Conservation (phyloP, 2,888 invertebrate genomes). For the Ptilodon capucinus region DNA sequence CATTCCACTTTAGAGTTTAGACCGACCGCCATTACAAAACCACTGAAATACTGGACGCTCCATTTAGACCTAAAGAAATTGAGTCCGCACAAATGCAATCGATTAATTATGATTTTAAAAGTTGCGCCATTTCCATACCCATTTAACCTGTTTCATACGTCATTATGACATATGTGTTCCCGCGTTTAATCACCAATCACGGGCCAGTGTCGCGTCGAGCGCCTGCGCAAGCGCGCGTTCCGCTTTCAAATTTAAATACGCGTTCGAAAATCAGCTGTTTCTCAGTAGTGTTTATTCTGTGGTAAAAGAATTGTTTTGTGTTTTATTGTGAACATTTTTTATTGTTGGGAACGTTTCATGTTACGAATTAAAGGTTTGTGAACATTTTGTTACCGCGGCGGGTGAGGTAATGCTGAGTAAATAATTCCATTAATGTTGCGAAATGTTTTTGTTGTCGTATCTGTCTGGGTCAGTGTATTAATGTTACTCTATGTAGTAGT, state of each 20-base stretch:
- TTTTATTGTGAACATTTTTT: conserved; percentile 7
- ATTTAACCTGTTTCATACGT: conserved; percentile 50
- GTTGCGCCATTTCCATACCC: conserved; percentile 30
- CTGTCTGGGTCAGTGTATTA: conserved; percentile 25
- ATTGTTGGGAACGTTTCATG: conserved; percentile 15
- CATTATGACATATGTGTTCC: conserved; percentile 60
- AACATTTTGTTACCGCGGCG: conserved; percentile 25
- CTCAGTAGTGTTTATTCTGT: conserved; percentile 25
- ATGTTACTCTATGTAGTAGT: conserved; percentile 2
- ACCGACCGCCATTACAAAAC: conserved; percentile 24
- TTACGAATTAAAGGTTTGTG: conserved; percentile 49
- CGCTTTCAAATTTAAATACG: conserved; percentile 33
- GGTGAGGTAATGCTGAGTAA: conserved; percentile 48
- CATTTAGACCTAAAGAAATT: conserved; percentile 47
- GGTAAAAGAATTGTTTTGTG: conserved; percentile 11
- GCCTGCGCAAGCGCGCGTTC: conserved; percentile 56
- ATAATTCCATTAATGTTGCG: conserved; percentile 48
- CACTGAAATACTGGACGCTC: conserved; percentile 36
- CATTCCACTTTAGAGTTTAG: conserved; percentile 26
- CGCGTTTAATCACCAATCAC: conserved; percentile 64
- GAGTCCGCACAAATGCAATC: conserved; percentile 32
- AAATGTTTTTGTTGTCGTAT: conserved; percentile 53
- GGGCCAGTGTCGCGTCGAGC: conserved; percentile 56
- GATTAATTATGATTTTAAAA: conserved; percentile 13
- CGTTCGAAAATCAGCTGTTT: conserved; percentile 17